Evolutionary conservation across 2,888 invertebrate genomes (phyloP).

Genomic region (Orthonevra nobilis): DNA sequence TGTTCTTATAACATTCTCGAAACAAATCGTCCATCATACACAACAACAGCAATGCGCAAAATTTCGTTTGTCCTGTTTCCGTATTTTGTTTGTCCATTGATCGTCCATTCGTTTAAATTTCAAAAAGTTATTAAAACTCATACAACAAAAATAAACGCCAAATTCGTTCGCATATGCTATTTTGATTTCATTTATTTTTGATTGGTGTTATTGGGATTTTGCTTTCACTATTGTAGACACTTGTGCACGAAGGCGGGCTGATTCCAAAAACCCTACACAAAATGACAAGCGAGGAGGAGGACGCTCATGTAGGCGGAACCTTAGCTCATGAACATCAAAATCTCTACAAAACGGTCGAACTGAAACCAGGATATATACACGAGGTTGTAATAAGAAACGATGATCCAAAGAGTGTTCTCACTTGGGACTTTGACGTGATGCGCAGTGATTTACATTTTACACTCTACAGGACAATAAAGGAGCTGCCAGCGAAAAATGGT

Average conservation of each 20-base stretch:
- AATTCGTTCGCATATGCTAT: conserved; percentile 22
- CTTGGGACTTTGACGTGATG: conserved; percentile 98
- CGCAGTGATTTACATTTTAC: conserved; percentile 93
- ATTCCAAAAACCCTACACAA: conserved; percentile 93
- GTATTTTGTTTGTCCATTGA: conserved; percentile 40
- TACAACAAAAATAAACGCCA: conserved; percentile 20
- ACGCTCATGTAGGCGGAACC: conserved; percentile 71
- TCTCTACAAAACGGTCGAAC: conserved; percentile 78
- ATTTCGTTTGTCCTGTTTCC: conserved; percentile 37
- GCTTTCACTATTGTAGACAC: conserved; percentile 82
- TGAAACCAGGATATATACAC: conserved; percentile 83
- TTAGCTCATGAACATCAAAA: conserved; percentile 76
- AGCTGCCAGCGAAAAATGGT: conserved; percentile 77
- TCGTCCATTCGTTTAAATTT: conserved; percentile 52
- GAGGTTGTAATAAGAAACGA: conserved; percentile 89
- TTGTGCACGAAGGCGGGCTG: conserved; percentile 91
- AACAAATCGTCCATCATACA: conserved; percentile 43
- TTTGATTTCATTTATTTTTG: no score
- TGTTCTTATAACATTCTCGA: conserved; percentile 39
- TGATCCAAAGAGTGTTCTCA: conserved; percentile 93
- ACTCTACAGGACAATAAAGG: conserved; percentile 81
- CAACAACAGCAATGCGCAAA: conserved; percentile 52
- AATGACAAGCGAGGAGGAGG: conserved; percentile 80
- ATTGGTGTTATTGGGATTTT: no score
- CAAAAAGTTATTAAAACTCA: conserved; percentile 21